These are phyloP conservation scores for Ophioninae sp. DNA, from an alignment of 2,888 invertebrate genomes.

Conservation along the genomic window DNA sequence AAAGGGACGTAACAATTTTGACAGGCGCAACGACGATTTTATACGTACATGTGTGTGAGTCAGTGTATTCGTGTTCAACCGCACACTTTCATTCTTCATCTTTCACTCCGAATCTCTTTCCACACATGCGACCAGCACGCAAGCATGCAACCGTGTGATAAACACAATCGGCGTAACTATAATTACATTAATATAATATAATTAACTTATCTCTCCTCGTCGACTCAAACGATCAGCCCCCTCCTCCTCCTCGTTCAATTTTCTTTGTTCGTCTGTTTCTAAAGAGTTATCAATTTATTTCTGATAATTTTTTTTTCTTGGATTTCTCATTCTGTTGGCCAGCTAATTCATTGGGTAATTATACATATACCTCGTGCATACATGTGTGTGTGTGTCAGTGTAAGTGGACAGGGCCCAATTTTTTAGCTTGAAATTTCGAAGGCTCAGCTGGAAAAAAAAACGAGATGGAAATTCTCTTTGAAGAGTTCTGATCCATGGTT, in stretches of 20 bases:
- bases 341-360: constrained; percentile 41
- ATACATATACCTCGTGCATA: constrained; percentile 35
- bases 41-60: constrained; percentile 22
- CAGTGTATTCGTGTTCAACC: constrained; percentile 30
- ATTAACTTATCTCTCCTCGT: constrained; percentile 41
- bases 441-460: too few species aligned
- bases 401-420: background rate
- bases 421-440: background rate
- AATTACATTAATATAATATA: constrained; percentile 48
- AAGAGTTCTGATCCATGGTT: too few species aligned
- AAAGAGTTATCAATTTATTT: constrained; percentile 5
- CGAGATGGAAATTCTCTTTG: too few species aligned
- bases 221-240: constrained; percentile 47
- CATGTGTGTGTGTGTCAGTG: background rate
- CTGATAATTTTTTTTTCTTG: background rate
- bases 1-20: too few species aligned
- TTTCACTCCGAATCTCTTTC: constrained; percentile 23
- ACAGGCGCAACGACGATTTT: background rate
- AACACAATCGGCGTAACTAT: constrained; percentile 60
- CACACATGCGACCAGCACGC: constrained; percentile 51
- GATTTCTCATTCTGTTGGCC: constrained; percentile 31
- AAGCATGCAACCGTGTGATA: constrained; percentile 59
- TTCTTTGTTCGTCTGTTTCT: constrained; percentile 39
- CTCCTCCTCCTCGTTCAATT: constrained; percentile 30
- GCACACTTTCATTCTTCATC: constrained; percentile 32